Base-by-base conservation (phyloP, 2,888 invertebrate species). In the Gerris lacustris region DNA sequence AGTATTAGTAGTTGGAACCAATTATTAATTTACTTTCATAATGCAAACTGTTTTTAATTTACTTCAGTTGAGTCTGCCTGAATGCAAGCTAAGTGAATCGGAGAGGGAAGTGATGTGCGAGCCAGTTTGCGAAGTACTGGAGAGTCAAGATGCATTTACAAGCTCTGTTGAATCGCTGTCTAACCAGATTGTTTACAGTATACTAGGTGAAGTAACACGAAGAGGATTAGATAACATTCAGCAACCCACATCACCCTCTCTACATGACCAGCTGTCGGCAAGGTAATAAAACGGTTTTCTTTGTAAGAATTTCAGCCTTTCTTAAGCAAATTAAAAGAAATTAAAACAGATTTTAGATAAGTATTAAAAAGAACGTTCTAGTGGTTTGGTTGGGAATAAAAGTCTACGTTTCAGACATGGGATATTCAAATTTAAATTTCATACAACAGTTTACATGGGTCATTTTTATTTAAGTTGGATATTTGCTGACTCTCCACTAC, bases 131-230 rank as follows among this genome's bases (percentile, higher is more conserved):
- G 72, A 73, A 63, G 44, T 72, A 9, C 70, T 69, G 47, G 71
- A 72, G 45, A 71, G 18, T 44, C 67, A 68, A 55, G 55, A 55
- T 67, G 69, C 18, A 70, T 70, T 70, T 72, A 67, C 73, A 18
- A 70, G 73, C 67, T 74, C 73, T 9, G 76, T 76, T 9, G 76
- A 76, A 69, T 74, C 75, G 6, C 72, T 76, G 11, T 75, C 76
- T 7, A 75, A 75, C 69, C 75, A 83, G 76, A 81, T 84, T 78
- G 83, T 84, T 6, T 81, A 81, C 2, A 82, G 79, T 74, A 84
- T 84, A 31, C 80, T 84, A 77, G 83, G 82, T 5, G 83, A 83
- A 76, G 82, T 83, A n/a, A 83, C 82, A 31, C 78, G 81, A 62
- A 77, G 82, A 31, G 80, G 79, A 70, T 78, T 79, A 66, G 55